phyloP scores from a whole-genome alignment of 2,888 invertebrate species.

The Eulithis testata region DNA sequence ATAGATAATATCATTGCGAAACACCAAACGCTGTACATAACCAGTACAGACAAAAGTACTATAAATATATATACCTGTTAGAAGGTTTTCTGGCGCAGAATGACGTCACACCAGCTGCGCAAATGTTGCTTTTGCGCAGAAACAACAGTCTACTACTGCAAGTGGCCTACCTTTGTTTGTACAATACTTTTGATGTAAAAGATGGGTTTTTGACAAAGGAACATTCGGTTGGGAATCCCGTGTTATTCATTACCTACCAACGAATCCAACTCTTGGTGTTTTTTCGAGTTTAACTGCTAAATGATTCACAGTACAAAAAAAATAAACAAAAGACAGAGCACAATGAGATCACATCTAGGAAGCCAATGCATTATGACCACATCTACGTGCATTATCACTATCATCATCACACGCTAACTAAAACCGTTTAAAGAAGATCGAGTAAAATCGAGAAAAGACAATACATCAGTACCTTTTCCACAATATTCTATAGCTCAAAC shows the following conservation, averaged over 20 bases:
- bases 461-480: too few relatives aligned
- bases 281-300: background rate
- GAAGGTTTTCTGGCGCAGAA: constrained; percentile 45
- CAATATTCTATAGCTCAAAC: too few relatives aligned
- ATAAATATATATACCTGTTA: constrained; percentile 26
- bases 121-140: constrained; percentile 53
- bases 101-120: constrained; percentile 61
- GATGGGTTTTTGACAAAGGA: constrained; percentile 27
- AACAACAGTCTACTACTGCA: constrained; percentile 47
- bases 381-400: too few relatives aligned
- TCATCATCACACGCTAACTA: too few relatives aligned
- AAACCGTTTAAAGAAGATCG: too few relatives aligned
- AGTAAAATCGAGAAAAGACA: too few relatives aligned
- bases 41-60: background rate
- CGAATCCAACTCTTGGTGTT: constrained; percentile 1
- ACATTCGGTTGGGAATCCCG: constrained; percentile 21
- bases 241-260: background rate
- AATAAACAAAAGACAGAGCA: too few relatives aligned
- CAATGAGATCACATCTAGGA: too few relatives aligned
- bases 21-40: too few relatives aligned
- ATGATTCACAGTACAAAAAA: too few relatives aligned
- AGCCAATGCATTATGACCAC: background rate
- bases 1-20: too few relatives aligned
- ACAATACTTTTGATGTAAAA: constrained; percentile 34
- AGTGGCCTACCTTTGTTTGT: constrained; percentile 37